Evolutionary conservation across 2,113 vertebrate genomes (phyloP).

Genomic region (Lagopus muta): DNA sequence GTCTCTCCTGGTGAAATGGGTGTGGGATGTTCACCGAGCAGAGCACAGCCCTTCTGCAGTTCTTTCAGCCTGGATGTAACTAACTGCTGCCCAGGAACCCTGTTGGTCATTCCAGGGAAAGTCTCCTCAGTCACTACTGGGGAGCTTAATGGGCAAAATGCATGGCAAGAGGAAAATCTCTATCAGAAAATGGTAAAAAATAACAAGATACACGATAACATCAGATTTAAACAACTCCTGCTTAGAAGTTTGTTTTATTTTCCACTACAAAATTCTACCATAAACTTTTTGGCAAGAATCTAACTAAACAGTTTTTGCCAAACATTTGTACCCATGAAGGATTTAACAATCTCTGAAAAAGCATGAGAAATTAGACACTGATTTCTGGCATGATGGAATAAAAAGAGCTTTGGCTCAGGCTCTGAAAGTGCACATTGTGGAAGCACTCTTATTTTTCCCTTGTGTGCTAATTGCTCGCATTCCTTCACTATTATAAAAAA

Average conservation of each 20-base stretch:
- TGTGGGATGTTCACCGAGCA: neutral
- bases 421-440: slow-evolving; percentile 37
- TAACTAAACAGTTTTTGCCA: slow-evolving; percentile 13
- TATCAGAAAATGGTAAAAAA: neutral
- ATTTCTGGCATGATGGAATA: slow-evolving; percentile 23
- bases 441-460: slow-evolving; percentile 30
- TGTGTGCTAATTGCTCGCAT: slow-evolving; percentile 22
- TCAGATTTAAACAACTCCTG: neutral
- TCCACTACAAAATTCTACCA: slow-evolving; percentile 29
- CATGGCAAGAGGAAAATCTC: neutral
- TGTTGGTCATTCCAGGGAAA: neutral
- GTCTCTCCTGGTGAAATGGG: neutral
- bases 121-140: accelerated
- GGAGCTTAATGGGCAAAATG: neutral
- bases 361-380: slow-evolving; percentile 13
- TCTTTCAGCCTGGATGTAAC: neutral
- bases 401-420: slow-evolving; percentile 16
- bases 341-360: slow-evolving; percentile 36
- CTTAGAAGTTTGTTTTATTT: slow-evolving; percentile 4
- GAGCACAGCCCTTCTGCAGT: neutral
- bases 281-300: slow-evolving; percentile 32
- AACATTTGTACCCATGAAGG: slow-evolving; percentile 30
- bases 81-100: neutral
- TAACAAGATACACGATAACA: neutral
- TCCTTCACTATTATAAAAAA: slow-evolving; percentile 34